phyloP scores from a whole-genome alignment of 2,888 invertebrate species.

The Petrophora chlorosata region DNA sequence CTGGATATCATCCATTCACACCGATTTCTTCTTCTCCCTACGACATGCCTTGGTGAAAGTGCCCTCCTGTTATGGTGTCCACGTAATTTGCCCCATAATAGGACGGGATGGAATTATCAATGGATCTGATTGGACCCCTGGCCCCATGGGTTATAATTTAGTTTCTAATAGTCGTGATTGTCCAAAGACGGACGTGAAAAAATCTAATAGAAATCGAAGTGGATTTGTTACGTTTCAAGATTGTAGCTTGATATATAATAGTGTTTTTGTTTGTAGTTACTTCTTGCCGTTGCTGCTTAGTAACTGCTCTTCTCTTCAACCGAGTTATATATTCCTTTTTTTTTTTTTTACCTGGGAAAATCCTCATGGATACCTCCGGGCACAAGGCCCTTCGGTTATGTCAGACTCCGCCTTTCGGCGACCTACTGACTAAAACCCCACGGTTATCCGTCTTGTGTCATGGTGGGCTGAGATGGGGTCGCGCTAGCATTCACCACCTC shows the following conservation, averaged over 20 bases:
- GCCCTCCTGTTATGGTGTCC: conserved; percentile 57
- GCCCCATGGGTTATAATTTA: conserved; percentile 44
- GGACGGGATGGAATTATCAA: conserved; percentile 61
- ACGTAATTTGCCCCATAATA: conserved; percentile 64
- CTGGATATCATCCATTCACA: too few relatives aligned
- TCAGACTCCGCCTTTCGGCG: too few relatives aligned
- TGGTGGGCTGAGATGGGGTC: too few relatives aligned
- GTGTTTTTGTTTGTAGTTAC: not conserved
- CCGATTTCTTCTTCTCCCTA: too few relatives aligned
- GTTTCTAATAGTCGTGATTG: conserved; percentile 35
- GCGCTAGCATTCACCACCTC: too few relatives aligned
- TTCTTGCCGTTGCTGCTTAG: not conserved
- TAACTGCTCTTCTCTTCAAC: not conserved
- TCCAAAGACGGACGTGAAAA: conserved; percentile 25
- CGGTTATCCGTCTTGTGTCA: too few relatives aligned
- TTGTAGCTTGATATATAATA: too few relatives aligned
- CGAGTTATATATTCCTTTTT: too few relatives aligned
- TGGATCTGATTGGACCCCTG: conserved; percentile 47
- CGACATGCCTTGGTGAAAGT: conserved; percentile 52
- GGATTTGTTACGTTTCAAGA: not conserved
- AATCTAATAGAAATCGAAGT: conserved; percentile 18
- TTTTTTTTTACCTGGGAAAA: too few relatives aligned
- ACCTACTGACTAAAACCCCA: too few relatives aligned
- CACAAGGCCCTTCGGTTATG: too few relatives aligned
- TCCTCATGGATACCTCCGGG: too few relatives aligned